These are phyloP conservation scores for Melanotaenia parkinsoni DNA, from an alignment of 2,797 vertebrate genomes.

Conservation along the genomic window DNA sequence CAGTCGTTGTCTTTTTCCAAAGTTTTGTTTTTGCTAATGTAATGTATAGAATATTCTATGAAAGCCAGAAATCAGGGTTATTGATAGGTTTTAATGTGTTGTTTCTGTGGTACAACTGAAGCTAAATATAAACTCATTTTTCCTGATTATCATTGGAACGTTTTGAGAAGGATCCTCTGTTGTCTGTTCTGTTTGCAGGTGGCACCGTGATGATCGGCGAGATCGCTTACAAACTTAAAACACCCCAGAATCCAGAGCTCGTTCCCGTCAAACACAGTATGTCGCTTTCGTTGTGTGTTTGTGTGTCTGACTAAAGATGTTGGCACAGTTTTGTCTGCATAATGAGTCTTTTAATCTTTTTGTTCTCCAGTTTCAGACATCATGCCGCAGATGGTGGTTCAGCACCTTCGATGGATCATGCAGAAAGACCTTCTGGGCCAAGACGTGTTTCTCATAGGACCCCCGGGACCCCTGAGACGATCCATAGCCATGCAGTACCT, in stretches of 20 bases:
- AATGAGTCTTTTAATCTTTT: not conserved
- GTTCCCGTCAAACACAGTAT: slow-evolving; percentile 95
- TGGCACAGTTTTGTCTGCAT: not conserved
- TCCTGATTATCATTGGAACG: not conserved
- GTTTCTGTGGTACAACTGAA: too few relatives aligned
- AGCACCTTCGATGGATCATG: slow-evolving; percentile 98
- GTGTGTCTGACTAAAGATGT: not conserved
- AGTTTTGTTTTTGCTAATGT: too few relatives aligned
- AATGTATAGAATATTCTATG: too few relatives aligned
- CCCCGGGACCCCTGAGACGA: slow-evolving; percentile 93
- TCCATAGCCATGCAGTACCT: slow-evolving; percentile 98
- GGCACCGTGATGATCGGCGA: slow-evolving; percentile 94
- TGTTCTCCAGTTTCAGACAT: slow-evolving; percentile 84
- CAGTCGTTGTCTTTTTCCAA: too few relatives aligned
- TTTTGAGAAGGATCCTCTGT: not conserved
- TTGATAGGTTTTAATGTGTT: too few relatives aligned
- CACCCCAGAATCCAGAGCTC: slow-evolving; percentile 92
- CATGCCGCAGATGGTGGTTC: slow-evolving; percentile 87
- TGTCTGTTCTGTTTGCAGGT: slow-evolving; percentile 78
- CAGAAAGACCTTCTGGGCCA: slow-evolving; percentile 97
- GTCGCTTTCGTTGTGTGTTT: slow-evolving; percentile 49
- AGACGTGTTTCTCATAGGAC: slow-evolving; percentile 96
- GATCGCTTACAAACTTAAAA: slow-evolving; percentile 90
- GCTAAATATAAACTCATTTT: not conserved
- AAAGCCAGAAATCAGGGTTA: too few relatives aligned